A percentile compares a stretch with the other conserved stretches of the same genome.
phyloP scores from a whole-genome alignment of 2,113 vertebrate species.

The Alces alces region DNA sequence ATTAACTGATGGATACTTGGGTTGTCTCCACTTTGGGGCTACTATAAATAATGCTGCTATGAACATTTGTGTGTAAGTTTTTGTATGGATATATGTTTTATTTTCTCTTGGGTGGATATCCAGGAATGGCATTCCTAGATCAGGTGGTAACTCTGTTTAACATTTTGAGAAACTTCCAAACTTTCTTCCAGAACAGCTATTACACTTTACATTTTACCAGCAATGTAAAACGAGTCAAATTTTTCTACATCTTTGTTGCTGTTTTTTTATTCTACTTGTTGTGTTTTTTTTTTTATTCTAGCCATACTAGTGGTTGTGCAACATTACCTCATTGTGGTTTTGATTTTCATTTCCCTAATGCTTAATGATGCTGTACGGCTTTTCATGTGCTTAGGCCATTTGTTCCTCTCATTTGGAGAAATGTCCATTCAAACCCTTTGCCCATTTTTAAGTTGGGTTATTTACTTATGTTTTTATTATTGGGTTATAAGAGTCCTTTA shows the following conservation, averaged over 20 bases:
- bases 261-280: not conserved
- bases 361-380: not conserved
- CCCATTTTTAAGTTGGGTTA: slow-evolving; percentile 1
- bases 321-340: not conserved
- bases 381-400: not conserved
- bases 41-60: not conserved
- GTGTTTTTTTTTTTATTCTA: not conserved
- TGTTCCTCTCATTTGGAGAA: not conserved
- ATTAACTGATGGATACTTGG: not conserved
- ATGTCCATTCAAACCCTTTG: not conserved
- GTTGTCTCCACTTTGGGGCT: not conserved
- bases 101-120: not conserved
- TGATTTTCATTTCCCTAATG: not conserved
- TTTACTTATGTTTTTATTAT: not conserved
- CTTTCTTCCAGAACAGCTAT: not conserved
- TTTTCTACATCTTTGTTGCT: not conserved
- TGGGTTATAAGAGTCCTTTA: not conserved
- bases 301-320: not conserved
- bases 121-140: not conserved
- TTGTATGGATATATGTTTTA: not conserved
- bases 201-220: not conserved
- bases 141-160: not conserved
- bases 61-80: not conserved
- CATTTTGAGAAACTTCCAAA: not conserved
- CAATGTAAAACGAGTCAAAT: not conserved